These are phyloP conservation scores for Pungitius pungitius DNA, from an alignment of 2,113 vertebrate species.

Conservation along the genomic window DNA sequence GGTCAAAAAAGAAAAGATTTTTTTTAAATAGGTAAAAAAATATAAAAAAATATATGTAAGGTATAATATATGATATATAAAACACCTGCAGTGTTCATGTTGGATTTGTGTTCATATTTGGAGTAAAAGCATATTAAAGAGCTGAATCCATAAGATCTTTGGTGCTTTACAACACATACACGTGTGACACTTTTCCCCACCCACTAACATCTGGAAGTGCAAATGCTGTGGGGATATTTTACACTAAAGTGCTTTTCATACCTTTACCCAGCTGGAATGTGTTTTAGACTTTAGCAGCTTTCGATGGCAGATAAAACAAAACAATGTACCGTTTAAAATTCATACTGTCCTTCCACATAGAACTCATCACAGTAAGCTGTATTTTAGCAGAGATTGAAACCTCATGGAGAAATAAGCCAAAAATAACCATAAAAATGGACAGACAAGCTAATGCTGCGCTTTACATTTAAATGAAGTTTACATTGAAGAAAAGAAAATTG, in stretches of 20 bases:
- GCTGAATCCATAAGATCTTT: not conserved
- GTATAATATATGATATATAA: too few relatives aligned
- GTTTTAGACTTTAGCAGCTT: not conserved
- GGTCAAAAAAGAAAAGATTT: too few relatives aligned
- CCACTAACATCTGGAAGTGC: not conserved
- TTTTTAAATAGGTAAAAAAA: too few relatives aligned
- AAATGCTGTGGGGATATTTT: not conserved
- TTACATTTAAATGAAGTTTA: not conserved
- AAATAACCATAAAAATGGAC: not conserved
- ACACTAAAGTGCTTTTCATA: not conserved
- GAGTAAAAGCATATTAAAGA: not conserved
- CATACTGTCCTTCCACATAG: not conserved
- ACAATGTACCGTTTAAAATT: not conserved
- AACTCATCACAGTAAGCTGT: not conserved
- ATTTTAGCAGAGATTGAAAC: not conserved
- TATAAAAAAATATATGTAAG: too few relatives aligned
- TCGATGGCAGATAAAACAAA: not conserved
- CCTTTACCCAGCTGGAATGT: not conserved
- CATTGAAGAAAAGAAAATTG: not conserved
- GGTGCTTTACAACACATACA: not conserved
- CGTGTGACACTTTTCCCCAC: too few relatives aligned
- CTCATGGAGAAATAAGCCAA: not conserved
- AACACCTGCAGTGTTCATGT: not conserved
- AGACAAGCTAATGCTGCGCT: not conserved
- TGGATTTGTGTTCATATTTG: not conserved